phyloP scores from a whole-genome alignment of 2,888 invertebrate species.

The Xiphydria camelus region DNA sequence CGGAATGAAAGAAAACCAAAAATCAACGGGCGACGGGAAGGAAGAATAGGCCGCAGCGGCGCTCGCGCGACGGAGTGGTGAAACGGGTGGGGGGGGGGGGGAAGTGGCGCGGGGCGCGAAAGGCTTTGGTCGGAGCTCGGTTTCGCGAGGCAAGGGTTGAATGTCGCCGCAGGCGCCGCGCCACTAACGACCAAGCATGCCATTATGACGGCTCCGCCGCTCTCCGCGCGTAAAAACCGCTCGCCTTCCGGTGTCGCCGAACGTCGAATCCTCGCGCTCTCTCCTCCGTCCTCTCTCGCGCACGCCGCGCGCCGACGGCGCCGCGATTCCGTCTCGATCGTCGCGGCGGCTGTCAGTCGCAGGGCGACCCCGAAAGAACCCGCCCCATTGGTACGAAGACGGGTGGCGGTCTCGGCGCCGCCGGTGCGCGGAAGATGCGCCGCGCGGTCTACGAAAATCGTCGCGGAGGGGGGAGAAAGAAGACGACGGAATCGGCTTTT shows the following conservation, averaged over 20 bases:
- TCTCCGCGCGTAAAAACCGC: constrained; percentile 37
- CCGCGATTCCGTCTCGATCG: no score
- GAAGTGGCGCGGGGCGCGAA: constrained; percentile 9
- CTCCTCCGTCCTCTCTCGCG: background rate
- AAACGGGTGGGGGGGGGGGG: constrained; percentile 12
- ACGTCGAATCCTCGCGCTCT: background rate
- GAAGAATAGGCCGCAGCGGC: constrained; percentile 28
- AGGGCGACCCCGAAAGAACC: no score
- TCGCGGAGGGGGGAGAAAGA: no score
- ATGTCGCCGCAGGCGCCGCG: constrained; percentile 41
- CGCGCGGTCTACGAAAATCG: no score
- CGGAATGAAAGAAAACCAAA: constrained; percentile 38
- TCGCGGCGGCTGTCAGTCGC: no score
- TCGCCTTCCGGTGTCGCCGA: constrained; percentile 30
- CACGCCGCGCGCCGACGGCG: no score
- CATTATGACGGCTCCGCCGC: constrained; percentile 38
- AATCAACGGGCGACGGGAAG: constrained; percentile 30
- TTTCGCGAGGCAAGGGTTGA: constrained; percentile 41
- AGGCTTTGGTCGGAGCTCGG: constrained; percentile 7
- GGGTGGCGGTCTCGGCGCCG: no score
- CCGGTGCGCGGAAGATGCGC: no score
- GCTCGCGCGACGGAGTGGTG: constrained; percentile 14
- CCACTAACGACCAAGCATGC: constrained; percentile 42
- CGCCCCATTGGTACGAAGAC: no score
- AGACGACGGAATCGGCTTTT: no score